Conservation (phyloP, 1,140 invertebrate species). For the Metaphire vulgaris region DNA sequence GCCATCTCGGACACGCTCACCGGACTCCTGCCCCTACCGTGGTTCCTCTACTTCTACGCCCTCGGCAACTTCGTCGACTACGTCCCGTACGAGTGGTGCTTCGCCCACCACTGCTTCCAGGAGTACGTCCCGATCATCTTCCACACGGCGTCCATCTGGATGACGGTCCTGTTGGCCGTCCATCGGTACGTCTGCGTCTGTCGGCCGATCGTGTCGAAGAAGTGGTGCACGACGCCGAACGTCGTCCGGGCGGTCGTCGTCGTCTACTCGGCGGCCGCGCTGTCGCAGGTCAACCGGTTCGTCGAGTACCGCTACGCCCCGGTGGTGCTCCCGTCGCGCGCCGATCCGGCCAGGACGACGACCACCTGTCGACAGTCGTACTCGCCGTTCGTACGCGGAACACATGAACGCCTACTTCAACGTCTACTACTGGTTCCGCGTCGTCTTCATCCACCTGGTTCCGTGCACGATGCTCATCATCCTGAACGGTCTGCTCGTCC, state of each 20-base stretch:
- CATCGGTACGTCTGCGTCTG: background rate
- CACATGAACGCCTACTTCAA: conserved; percentile 68
- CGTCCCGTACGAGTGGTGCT: background rate
- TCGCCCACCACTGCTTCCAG: background rate
- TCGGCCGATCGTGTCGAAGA: background rate
- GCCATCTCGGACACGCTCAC: background rate
- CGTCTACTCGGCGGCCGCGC: conserved; percentile 66
- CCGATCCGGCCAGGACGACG: conserved; percentile 51
- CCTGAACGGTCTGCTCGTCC: conserved; percentile 78
- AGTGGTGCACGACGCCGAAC: background rate
- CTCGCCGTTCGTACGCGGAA: no score
- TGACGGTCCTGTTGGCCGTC: background rate
- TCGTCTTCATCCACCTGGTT: conserved; percentile 80
- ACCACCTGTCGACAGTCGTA: conserved; percentile 47
- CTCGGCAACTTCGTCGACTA: background rate
- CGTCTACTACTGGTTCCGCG: conserved; percentile 73
- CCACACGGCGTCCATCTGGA: background rate
- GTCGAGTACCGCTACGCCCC: conserved; percentile 59
- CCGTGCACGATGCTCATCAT: conserved; percentile 81
- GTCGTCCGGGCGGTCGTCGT: conserved; percentile 47
- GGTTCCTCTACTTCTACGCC: background rate
- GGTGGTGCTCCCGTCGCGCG: conserved; percentile 60
- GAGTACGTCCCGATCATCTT: background rate
- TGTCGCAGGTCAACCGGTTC: conserved; percentile 73
- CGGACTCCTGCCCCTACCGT: background rate